phyloP scores from a whole-genome alignment of 2,113 vertebrate species.

The Leucopsar rothschildi region DNA sequence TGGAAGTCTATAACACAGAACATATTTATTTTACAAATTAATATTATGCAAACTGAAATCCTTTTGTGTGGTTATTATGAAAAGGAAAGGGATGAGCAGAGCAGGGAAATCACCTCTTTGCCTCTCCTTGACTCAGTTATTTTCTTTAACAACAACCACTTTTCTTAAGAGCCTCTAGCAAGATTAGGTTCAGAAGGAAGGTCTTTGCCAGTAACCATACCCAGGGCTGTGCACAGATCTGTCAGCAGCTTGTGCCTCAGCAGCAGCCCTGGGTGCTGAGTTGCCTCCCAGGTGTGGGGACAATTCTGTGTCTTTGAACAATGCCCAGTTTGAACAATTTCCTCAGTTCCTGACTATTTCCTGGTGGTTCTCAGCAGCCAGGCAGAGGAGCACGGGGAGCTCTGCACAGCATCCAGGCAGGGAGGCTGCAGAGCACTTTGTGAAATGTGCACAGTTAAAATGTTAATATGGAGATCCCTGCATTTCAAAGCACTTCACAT shows the following conservation, averaged over 20 bases:
- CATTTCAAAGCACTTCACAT: not conserved
- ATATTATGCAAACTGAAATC: not conserved
- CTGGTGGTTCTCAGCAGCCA: not conserved
- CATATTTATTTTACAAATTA: not conserved
- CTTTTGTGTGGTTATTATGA: not conserved
- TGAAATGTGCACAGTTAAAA: not conserved
- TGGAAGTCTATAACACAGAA: not conserved
- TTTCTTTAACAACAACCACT: not conserved
- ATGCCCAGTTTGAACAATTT: not conserved
- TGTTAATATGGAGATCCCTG: not conserved
- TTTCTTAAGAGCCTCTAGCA: not conserved
- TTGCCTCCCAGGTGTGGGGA: not conserved
- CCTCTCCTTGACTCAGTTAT: not conserved
- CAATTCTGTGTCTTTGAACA: not conserved
- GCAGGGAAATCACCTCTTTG: not conserved
- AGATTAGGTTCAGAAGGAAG: not conserved
- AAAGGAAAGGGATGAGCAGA: not conserved
- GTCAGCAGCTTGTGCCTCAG: not conserved
- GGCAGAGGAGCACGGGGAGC: not conserved
- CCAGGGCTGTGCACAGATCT: not conserved
- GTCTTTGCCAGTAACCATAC: fast-evolving
- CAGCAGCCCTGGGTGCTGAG: not conserved
- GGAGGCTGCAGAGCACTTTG: not conserved
- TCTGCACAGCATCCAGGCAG: fast-evolving
- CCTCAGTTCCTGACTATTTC: not conserved